Percentiles rank a stretch among this genome's conserved stretches.
Conservation (phyloP, 2,888 invertebrate genomes). For the Chromoteleia sp. region DNA sequence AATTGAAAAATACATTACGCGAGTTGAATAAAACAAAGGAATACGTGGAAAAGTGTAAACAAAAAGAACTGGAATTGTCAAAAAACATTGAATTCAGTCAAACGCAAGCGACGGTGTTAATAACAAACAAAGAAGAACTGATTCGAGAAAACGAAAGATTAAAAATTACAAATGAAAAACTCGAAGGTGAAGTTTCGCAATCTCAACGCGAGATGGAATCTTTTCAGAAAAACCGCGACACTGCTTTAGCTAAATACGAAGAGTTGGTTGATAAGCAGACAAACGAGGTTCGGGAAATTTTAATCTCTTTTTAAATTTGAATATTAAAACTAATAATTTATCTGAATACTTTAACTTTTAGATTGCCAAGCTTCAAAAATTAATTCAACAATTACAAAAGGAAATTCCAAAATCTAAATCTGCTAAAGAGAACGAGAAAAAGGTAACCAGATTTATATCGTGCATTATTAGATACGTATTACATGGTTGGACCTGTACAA, state of each 20-base stretch:
- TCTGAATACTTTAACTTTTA: no score
- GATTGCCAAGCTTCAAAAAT: background rate
- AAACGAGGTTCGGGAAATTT: slow-evolving; percentile 6
- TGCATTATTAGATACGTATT: no score
- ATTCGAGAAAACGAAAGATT: slow-evolving; percentile 40
- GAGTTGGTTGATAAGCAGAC: slow-evolving; percentile 7
- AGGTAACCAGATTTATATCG: background rate
- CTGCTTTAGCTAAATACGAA: slow-evolving; percentile 21
- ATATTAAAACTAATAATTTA: no score
- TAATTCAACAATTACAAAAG: no score
- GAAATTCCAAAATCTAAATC: background rate
- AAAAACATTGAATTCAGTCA: slow-evolving; percentile 28
- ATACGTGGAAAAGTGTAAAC: slow-evolving; percentile 2
- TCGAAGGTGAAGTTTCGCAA: slow-evolving; percentile 3
- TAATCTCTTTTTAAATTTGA: background rate
- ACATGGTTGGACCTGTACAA: no score
- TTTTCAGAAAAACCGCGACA: slow-evolving; percentile 28
- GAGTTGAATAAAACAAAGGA: slow-evolving; percentile 25
- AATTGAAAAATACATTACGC: slow-evolving; percentile 33
- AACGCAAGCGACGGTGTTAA: background rate
- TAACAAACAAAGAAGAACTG: slow-evolving; percentile 23
- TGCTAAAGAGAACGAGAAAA: background rate
- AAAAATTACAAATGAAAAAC: slow-evolving; percentile 26
- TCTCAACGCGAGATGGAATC: slow-evolving; percentile 9
- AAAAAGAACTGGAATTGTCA: slow-evolving; percentile 4